A percentile compares a stretch with the other conserved stretches of the same genome.
Evolutionary conservation across 2,888 invertebrate genomes (phyloP).

Genomic region (Mechanitis messenoides): DNA sequence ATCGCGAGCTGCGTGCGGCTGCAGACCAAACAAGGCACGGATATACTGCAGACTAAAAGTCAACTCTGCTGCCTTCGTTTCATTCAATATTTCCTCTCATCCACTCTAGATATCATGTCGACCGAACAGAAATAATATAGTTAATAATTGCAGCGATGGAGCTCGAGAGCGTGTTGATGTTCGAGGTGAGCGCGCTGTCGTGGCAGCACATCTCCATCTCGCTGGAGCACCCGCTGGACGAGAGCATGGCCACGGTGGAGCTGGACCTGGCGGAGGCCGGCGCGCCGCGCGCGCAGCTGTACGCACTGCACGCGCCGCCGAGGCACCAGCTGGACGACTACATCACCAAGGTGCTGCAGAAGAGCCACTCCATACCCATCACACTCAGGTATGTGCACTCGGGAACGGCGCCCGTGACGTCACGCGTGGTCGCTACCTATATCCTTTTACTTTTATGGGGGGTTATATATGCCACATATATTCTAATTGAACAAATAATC

Average conservation of each 20-base stretch:
- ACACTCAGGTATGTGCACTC: constrained; percentile 81
- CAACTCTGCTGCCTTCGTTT: no score
- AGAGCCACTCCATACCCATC: constrained; percentile 94
- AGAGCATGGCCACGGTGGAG: constrained; percentile 94
- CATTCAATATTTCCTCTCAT: no score
- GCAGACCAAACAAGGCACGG: constrained; percentile 84
- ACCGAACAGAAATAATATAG: no score
- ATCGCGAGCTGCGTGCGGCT: constrained; percentile 92
- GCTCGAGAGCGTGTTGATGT: constrained; percentile 86
- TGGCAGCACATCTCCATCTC: constrained; percentile 93
- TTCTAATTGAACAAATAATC: no score
- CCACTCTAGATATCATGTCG: no score
- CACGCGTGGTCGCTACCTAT: no score
- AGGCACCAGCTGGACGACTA: constrained; percentile 63
- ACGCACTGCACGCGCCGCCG: constrained; percentile 74
- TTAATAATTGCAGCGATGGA: constrained; percentile 59
- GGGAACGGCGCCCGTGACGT: no score
- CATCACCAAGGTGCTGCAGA: constrained; percentile 81
- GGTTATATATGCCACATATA: no score
- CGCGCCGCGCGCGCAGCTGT: constrained; percentile 86
- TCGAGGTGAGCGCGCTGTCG: constrained; percentile 93
- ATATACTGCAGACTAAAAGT: no score
- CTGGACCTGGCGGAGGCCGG: constrained; percentile 89
- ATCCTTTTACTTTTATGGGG: no score
- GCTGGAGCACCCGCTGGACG: constrained; percentile 94